Base-by-base conservation (phyloP, 2,888 invertebrate genomes). In the Tenthredo livida region DNA sequence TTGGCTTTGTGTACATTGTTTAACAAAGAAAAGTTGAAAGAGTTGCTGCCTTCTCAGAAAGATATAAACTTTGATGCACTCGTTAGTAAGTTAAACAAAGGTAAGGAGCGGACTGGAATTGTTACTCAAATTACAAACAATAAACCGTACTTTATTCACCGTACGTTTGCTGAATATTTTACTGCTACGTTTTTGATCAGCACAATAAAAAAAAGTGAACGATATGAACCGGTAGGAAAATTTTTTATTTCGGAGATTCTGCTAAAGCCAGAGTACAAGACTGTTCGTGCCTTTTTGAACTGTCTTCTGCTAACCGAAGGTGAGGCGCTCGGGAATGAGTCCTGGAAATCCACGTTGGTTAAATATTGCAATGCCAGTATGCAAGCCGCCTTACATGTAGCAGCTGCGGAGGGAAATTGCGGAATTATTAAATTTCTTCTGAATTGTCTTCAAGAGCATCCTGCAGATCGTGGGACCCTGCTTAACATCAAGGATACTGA, bases 111-210 rank as follows among this genome's bases (percentile, higher is more conserved):
- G 21, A 72, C 75, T 47, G 75, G 75, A 21, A 47, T 75, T 21
- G 75, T 75, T 25, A 75, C 75, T 25, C 47, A 75, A 47, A 15
- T 75, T 25, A 47, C 25, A 21, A 75, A 75, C 75, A 21, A 47
- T 21, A 25, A 25, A 75, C 75, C 75, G 25, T 12, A 75, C 1
- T 75, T 75, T 2, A 47, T 75, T 47, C 75, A 75, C 29, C 43
- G 43, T 15, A 47, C 75, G 12, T 75, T 75, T 9, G 75, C 75
- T 5, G 75, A 75, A 47, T 47, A 75, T 47, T 75, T 75, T 15
- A 47, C 75, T 10, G 75, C 75, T 25, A 75, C 25, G 12, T 47
- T 47, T 75, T 75, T 75, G 5, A 50, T 75, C 21, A 47, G 47
- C 6, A 47, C 0, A 15, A 12, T 75, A 33, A 75, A 33, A 29